These are phyloP conservation scores for Melitaea athalia DNA, from an alignment of 2,888 invertebrate genomes.

Conservation along the genomic window DNA sequence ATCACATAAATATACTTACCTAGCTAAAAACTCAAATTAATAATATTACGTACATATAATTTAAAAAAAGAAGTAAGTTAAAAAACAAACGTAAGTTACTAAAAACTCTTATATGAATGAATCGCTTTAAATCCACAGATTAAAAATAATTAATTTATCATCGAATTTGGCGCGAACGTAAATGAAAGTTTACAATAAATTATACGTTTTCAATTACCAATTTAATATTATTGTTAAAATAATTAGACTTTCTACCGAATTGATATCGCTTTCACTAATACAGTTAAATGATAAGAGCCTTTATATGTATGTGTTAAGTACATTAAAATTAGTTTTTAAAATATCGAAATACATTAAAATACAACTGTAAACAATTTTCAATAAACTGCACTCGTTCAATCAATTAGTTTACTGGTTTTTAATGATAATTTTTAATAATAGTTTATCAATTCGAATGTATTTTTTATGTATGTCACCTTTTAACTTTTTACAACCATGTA, in stretches of 20 bases:
- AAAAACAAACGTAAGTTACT: too few species aligned
- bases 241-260: slow-evolving; percentile 4
- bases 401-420: too few species aligned
- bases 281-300: slow-evolving; percentile 3
- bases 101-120: neutral
- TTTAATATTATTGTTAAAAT: slow-evolving; percentile 10
- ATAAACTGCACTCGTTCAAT: neutral
- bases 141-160: neutral
- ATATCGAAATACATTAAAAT: neutral
- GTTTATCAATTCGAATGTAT: too few species aligned
- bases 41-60: too few species aligned
- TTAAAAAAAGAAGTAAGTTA: too few species aligned
- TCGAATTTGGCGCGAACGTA: neutral
- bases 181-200: neutral
- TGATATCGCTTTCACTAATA: slow-evolving; percentile 10
- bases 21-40: too few species aligned
- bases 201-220: slow-evolving; percentile 4
- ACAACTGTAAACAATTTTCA: neutral
- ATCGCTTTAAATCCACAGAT: neutral
- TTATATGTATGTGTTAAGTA: neutral
- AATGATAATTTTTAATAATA: too few species aligned
- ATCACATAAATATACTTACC: too few species aligned
- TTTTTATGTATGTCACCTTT: too few species aligned
- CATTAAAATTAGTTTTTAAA: slow-evolving; percentile 3
- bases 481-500: too few species aligned